A percentile compares a stretch with the other conserved stretches of the same genome.
Conservation (phyloP, 1,140 invertebrate species). For the Formica exsecta region DNA sequence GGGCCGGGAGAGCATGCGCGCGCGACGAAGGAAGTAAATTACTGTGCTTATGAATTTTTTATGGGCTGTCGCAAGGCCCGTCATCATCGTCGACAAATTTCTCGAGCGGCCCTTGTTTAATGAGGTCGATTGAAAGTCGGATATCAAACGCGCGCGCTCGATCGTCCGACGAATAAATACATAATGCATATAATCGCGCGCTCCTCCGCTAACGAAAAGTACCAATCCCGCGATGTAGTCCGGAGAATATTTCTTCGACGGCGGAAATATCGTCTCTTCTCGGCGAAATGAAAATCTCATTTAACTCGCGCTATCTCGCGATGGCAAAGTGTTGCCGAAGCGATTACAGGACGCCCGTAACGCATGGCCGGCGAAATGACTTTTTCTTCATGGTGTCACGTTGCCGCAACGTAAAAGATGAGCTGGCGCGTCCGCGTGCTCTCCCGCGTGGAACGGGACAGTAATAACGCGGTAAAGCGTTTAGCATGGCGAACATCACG, state of each 20-base stretch:
- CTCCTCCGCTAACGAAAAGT: neutral
- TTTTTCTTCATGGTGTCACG: conserved; percentile 41
- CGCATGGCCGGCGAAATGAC: conserved; percentile 20
- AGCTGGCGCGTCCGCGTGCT: conserved; percentile 31
- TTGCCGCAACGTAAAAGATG: conserved; percentile 36
- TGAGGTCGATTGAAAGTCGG: conserved; percentile 55
- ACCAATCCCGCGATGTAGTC: neutral
- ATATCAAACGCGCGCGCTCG: conserved; percentile 46
- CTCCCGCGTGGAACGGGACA: conserved; percentile 22
- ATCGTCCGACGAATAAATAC: conserved; percentile 45
- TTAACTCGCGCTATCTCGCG: conserved; percentile 24
- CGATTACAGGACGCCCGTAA: conserved; percentile 28
- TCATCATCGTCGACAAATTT: conserved; percentile 59
- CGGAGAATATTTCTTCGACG: neutral
- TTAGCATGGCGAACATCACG: neutral
- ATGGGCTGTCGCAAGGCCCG: conserved; percentile 41
- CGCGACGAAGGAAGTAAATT: conserved; percentile 60
- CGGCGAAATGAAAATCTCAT: conserved; percentile 40
- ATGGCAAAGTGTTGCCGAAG: conserved; percentile 8
- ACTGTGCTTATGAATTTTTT: conserved; percentile 61
- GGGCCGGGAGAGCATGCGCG: neutral
- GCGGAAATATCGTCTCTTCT: neutral
- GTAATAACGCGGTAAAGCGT: conserved; percentile 49
- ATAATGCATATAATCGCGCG: conserved; percentile 30
- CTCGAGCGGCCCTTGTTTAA: conserved; percentile 40